Percentiles rank a stretch among this genome's conserved stretches.
phyloP scores from a whole-genome alignment of 2,113 vertebrate species.

The Paradoxurus hermaphroditus region DNA sequence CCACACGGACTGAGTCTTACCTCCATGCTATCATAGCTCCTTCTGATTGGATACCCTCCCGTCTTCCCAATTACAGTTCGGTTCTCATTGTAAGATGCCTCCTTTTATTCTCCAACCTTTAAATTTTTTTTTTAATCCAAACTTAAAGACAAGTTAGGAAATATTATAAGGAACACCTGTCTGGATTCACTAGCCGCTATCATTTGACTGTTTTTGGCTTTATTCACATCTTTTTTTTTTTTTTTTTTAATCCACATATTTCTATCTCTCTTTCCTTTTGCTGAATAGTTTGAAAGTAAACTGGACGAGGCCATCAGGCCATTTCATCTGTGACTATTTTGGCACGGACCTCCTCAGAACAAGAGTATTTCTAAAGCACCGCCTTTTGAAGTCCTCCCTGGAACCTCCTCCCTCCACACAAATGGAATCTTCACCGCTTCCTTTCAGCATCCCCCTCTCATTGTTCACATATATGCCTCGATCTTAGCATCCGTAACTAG shows the following conservation, averaged over 20 bases:
- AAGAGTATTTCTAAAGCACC: background rate
- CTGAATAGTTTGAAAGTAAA: background rate
- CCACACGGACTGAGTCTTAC: background rate
- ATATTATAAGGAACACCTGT: background rate
- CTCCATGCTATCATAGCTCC: fast-evolving
- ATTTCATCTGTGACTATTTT: background rate
- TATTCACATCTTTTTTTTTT: background rate
- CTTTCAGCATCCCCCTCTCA: background rate
- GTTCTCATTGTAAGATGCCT: background rate
- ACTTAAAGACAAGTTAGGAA: background rate
- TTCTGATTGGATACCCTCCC: background rate
- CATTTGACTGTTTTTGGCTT: background rate
- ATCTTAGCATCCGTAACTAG: background rate
- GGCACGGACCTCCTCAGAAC: background rate
- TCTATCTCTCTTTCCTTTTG: background rate
- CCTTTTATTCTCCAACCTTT: background rate
- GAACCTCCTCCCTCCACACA: background rate
- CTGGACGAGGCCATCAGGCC: background rate
- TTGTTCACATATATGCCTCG: background rate
- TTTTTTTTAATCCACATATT: background rate
- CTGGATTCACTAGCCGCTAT: background rate
- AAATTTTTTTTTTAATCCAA: background rate
- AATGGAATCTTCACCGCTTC: background rate
- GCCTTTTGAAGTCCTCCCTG: background rate
- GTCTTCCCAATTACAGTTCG: background rate